A percentile compares a stretch with the other conserved stretches of the same genome.
Conservation (phyloP, 2,888 invertebrate species). For the Campaea margaritaria region DNA sequence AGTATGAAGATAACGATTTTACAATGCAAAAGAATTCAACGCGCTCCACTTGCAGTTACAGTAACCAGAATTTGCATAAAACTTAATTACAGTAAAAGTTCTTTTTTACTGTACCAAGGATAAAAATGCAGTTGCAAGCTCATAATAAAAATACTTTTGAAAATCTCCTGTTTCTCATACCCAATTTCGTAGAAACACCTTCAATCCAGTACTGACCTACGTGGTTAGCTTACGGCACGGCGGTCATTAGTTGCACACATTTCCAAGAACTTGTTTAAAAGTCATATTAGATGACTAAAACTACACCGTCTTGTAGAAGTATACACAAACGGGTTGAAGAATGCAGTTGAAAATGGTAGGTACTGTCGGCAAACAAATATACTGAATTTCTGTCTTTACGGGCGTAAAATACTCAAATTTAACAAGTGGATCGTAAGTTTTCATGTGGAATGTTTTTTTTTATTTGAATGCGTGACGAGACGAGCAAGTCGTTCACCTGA, state of each 20-base stretch:
- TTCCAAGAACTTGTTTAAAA: conserved; percentile 29
- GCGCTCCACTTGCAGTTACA: neutral
- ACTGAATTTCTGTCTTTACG: no score
- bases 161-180: conserved; percentile 24
- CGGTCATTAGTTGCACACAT: conserved; percentile 15
- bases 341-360: neutral
- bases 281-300: conserved; percentile 26
- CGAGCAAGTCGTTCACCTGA: no score
- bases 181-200: conserved; percentile 25
- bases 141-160: conserved; percentile 14
- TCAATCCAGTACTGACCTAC: conserved; percentile 29
- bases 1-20: neutral
- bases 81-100: neutral
- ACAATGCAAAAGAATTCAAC: conserved; percentile 18
- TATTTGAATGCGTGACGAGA: no score
- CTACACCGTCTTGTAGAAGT: conserved; percentile 3
- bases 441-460: no score
- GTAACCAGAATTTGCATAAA: neutral
- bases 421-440: no score
- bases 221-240: conserved; percentile 28
- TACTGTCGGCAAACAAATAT: neutral
- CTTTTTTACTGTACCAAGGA: no score
- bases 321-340: neutral
- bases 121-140: neutral
- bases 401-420: no score